Base-by-base conservation (phyloP, 2,797 vertebrate species). In the Allenopithecus nigroviridis region DNA sequence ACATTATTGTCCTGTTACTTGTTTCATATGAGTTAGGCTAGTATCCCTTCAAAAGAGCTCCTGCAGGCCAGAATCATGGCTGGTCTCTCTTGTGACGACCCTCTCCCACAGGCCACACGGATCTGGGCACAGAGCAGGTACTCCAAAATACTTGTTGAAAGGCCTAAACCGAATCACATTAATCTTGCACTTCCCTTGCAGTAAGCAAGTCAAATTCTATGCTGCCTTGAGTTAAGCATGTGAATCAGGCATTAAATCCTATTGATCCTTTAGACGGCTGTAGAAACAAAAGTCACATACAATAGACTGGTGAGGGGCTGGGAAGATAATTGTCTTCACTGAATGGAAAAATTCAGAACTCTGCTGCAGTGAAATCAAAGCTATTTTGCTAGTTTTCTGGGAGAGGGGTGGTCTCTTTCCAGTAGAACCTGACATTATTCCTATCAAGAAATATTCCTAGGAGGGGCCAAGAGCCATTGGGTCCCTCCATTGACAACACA, bases 181-280 rank as follows among this genome's bases (percentile, higher is more conserved):
- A 57, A 89, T 83, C 43, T 93, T 87, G 57, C 16, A 74, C 59
- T 53, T 26, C 2, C 21, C 91, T 86, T 79, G 48, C 75, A 79
- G 80, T 53, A 57, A 97, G 59, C 78, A 89, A 94, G 68, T 89
- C 48, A 94, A 75, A 86, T 74, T 95, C 33, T 96, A 19, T 79
- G 93, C 68, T 84, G 59, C 53, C 12, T 68, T 84, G 24, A 3
- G 68, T 53, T 88, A 59, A 50, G 28, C 5, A 50, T 68, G 33
- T 57, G 75, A 96, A 89, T 89, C 28, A 72, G 43, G 17, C 24
- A 64, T 8, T 61, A 84, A 95, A 97, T 74, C 19, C 41, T 8
- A 2, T 0, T 84, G 78, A 83, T 88, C 68, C 91, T 96, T 93
- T 94, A 28, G 48, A 81, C 26, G 83, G 43, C 30, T 78, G 5